Base-by-base conservation (phyloP, 2,797 vertebrate genomes). In the Micromesistius poutassou region DNA sequence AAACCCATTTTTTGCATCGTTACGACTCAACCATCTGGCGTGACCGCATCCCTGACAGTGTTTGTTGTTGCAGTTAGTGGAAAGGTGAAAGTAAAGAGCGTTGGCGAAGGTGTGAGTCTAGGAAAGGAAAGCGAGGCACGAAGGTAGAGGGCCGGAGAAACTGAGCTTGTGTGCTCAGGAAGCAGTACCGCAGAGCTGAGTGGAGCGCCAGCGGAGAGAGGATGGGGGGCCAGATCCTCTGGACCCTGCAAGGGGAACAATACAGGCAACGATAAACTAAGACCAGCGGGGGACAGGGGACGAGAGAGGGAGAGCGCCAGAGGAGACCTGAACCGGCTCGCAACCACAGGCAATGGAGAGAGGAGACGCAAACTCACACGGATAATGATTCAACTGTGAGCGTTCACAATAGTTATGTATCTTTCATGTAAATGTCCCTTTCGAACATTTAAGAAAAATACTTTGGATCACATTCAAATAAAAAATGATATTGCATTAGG, bases 221-320 rank as follows among this genome's bases (percentile, higher is more conserved):
- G 93, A 92, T 94, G 92, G 88, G 90, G 93, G 90, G 86, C 87
- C 91, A 93, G 92, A 92, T 94, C 94, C 91, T 95, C 95, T 89
- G 94, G 93, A 94, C 94, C 94, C 95, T 95, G 94, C 93, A 95
- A 92, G 88, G 92, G 93, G 91, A 92, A 95, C 93, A 95, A 95
- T 84, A 94, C 94, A 90, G 93, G 90, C 91, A 94, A 94, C 93
- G 92, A 94, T 92, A 94, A 93, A 94, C 94, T 94, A 93, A 90
- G 91, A 93, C 90, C 89, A 87, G 89, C 89, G 82, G 88, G 82
- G 86, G 86, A 74, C 79, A 31, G 78, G 82, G 82, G 79, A 84
- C 74, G 79, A 86, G 76, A 86, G 80, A 87, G 76, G 80, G 77
- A 80, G 50, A 81, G 82, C 84, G 76, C 40, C 80, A 78, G 75